Base-by-base conservation (phyloP, 2,797 vertebrate genomes). In the Lemur catta region DNA sequence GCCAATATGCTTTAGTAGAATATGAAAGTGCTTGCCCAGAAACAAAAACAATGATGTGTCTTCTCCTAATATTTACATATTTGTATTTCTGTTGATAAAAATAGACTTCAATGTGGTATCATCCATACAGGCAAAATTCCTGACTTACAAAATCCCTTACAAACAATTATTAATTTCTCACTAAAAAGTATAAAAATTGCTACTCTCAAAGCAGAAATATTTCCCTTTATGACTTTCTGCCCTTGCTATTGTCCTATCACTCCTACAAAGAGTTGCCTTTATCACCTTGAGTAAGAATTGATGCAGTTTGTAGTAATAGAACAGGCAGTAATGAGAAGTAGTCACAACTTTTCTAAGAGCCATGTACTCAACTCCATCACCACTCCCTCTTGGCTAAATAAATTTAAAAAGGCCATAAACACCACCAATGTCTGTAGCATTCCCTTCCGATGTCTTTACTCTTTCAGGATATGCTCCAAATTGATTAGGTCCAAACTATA, bases 11-110 rank as follows among this genome's bases (percentile, higher is more conserved):
- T 80, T 96, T 59, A 86, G 84, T n/a, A 50, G 50, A 97, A 96
- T 98, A 95, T 88, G 93, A 95, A 97, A 95, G 30, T 74, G 76
- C 65, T 92, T 96, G 92, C 24, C 52, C 91, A 74, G 26, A 98
- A 97, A 97, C 38, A 57, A 94, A 93, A 91, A 74, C 61, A 41
- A 41, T 79, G 82, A 84, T 71, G 17, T 90, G 13, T 59, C 5
- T 81, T 87, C 61, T n/a, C 65, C 95, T 84, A 91, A 82, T 85
- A 97, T 93, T 85, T 95, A 67, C 46, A 94, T 9, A 52, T 38
- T 81, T 94, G 69, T 43, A 76, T 93, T 92, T 67, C 30, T 93
- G 7, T 82, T 89, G 43, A 52, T 96, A 94, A 96, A 97, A 96
- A 96, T 14, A 92, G 74, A 63, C 59, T 65, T 76, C 15, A 86